These are phyloP conservation scores for Drosophila subobscura DNA, from an alignment of 1,140 invertebrate genomes.

Conservation along the genomic window DNA sequence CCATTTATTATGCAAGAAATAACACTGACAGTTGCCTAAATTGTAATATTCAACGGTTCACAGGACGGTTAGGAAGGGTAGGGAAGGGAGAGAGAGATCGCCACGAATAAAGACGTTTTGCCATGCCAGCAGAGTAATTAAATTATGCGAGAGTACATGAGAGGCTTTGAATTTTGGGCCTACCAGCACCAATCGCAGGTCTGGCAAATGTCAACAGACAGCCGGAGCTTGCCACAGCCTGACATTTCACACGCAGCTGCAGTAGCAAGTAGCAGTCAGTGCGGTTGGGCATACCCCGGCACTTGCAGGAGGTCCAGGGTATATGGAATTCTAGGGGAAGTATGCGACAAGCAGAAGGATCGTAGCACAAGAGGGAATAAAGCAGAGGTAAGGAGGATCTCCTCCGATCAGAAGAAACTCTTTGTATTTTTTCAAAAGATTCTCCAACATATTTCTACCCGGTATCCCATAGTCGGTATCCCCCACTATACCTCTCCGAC, in stretches of 20 bases:
- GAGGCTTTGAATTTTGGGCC: slow-evolving; percentile 16
- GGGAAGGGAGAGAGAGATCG: not conserved
- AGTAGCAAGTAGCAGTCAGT: slow-evolving; percentile 14
- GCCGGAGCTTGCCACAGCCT: slow-evolving; percentile 34
- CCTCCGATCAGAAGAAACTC: no score
- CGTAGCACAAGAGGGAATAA: no score
- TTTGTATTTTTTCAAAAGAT: no score
- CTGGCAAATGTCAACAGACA: slow-evolving; percentile 61
- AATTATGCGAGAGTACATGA: slow-evolving; percentile 41
- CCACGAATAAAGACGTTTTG: slow-evolving; percentile 1
- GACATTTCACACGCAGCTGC: slow-evolving; percentile 76
- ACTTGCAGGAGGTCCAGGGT: no score
- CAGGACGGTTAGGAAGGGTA: not conserved
- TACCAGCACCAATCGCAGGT: slow-evolving; percentile 7
- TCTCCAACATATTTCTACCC: no score
- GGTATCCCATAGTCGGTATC: no score
- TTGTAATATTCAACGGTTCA: slow-evolving; percentile 26
- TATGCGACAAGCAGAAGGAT: no score
- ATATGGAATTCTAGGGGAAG: no score
- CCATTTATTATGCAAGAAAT: slow-evolving; percentile 63
- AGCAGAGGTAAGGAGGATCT: no score
- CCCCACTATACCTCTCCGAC: no score
- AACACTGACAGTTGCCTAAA: slow-evolving; percentile 17
- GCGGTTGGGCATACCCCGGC: not conserved
- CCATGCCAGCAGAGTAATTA: slow-evolving; percentile 56